phyloP scores from a whole-genome alignment of 1,140 invertebrate genomes.

The Anoplophora glabripennis region DNA sequence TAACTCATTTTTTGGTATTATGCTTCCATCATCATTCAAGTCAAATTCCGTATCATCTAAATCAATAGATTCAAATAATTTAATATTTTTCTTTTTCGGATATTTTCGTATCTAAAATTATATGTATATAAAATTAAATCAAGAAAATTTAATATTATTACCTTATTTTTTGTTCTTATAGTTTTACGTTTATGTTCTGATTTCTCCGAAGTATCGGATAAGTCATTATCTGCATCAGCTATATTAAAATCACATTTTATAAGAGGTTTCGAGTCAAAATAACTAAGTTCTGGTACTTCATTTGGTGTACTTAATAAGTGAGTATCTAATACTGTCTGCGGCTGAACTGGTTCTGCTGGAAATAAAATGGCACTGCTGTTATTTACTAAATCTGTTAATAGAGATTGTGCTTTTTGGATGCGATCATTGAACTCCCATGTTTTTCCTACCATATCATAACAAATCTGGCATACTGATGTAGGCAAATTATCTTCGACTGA shows the following conservation, averaged over 20 bases:
- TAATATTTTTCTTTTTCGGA: conserved; percentile 2
- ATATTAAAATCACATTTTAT: conserved; percentile 10
- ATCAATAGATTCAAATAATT: conserved; percentile 6
- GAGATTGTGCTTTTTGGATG: conserved; percentile 43
- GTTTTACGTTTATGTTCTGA: conserved; percentile 10
- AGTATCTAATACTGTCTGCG: background rate
- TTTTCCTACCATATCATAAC: conserved; percentile 40
- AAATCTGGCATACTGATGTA: conserved; percentile 36
- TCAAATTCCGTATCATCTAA: conserved; percentile 36
- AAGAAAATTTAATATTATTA: background rate
- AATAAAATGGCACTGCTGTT: background rate
- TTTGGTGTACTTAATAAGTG: too few relatives aligned
- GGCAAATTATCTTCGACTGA: conserved; percentile 41
- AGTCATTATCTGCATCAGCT: background rate
- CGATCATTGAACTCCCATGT: conserved; percentile 43
- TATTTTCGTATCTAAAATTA: conserved; percentile 13
- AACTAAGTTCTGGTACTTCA: background rate
- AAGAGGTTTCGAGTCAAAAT: background rate
- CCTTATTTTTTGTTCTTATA: conserved; percentile 11
- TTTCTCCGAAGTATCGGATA: conserved; percentile 1
- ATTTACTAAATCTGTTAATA: conserved; percentile 24
- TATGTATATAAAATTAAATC: conserved; percentile 3
- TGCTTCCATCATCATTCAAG: conserved; percentile 42
- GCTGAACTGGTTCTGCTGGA: background rate
- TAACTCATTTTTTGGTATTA: conserved; percentile 35